phyloP scores from a whole-genome alignment of 1,140 invertebrate genomes.

The Drosophila pallidifrons region DNA sequence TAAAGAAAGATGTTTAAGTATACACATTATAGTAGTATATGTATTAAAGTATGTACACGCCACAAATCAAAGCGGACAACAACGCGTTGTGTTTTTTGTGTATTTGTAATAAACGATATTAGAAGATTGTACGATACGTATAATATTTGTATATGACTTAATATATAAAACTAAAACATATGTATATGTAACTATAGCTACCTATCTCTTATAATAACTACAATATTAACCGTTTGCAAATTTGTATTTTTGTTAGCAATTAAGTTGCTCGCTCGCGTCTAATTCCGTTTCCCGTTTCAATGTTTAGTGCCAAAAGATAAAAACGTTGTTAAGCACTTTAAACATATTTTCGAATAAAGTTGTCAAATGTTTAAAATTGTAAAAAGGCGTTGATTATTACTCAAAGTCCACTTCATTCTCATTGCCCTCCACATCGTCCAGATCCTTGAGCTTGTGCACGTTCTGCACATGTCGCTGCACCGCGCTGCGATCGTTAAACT shows the following conservation, averaged over 20 bases:
- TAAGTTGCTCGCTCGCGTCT: conserved; percentile 28
- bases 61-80: conserved; percentile 27
- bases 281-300: conserved; percentile 43
- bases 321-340: conserved; percentile 48
- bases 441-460: conserved; percentile 60
- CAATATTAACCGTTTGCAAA: conserved; percentile 57
- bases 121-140: conserved; percentile 50
- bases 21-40: conserved; percentile 17
- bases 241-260: conserved; percentile 54
- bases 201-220: conserved; percentile 59
- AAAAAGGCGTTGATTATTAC: neutral
- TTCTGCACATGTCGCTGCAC: conserved; percentile 87
- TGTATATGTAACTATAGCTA: conserved; percentile 28
- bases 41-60: conserved; percentile 32
- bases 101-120: conserved; percentile 72
- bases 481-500: conserved; percentile 90
- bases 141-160: conserved; percentile 24
- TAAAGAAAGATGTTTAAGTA: conserved; percentile 48
- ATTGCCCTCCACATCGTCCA: conserved; percentile 40
- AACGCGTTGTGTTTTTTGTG: conserved; percentile 56
- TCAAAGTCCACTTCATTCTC: conserved; percentile 42
- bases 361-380: conserved; percentile 49
- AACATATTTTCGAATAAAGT: conserved; percentile 60
- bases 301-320: conserved; percentile 55
- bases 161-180: neutral